phyloP scores from a whole-genome alignment of 1,140 invertebrate genomes.

The Semibalanus balanoides region DNA sequence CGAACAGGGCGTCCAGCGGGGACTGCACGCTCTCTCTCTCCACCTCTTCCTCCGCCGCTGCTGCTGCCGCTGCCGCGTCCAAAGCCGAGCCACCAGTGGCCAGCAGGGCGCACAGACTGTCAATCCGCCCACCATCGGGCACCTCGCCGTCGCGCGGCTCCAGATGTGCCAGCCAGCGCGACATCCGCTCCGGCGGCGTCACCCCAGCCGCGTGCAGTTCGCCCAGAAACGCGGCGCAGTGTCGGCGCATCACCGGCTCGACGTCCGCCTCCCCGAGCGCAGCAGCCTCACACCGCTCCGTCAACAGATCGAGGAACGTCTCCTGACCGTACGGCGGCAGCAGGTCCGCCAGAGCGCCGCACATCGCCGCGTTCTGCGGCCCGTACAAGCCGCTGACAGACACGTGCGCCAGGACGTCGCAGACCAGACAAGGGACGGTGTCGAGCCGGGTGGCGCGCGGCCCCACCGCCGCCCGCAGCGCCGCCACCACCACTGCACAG shows the following conservation, averaged over 20 bases:
- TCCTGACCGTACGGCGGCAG: not conserved
- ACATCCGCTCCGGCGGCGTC: not conserved
- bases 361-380: not conserved
- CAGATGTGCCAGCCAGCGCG: not conserved
- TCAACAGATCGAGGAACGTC: not conserved
- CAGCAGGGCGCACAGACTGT: not conserved
- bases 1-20: not conserved
- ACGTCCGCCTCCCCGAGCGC: not conserved
- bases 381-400: not conserved
- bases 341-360: not conserved
- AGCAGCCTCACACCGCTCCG: not conserved
- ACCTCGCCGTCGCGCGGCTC: not conserved
- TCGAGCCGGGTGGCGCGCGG: not conserved
- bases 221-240: not conserved
- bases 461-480: not conserved
- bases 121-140: not conserved
- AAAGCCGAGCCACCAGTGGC: not conserved
- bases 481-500: not conserved
- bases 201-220: not conserved
- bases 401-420: not conserved
- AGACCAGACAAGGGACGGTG: not conserved
- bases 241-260: not conserved
- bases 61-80: not conserved
- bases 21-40: too few species aligned
- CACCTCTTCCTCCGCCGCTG: too few species aligned